Evolutionary conservation across 2,797 vertebrate genomes (phyloP).

Genomic region (Limnodromus scolopaceus): DNA sequence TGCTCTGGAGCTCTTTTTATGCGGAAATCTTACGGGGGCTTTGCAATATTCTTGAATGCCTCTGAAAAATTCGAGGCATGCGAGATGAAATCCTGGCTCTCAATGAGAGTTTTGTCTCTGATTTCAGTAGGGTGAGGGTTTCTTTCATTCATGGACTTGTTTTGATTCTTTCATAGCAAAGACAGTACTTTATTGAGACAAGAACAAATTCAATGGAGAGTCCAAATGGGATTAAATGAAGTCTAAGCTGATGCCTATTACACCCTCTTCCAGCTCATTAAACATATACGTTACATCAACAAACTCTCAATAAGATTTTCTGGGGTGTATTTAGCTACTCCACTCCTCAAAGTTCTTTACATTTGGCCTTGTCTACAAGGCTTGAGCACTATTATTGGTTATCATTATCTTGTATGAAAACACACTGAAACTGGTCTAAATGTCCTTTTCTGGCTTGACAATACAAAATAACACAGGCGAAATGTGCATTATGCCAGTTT

Average conservation of each 20-base stretch:
- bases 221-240: constrained; percentile 31
- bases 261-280: not conserved
- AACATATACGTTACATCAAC: not conserved
- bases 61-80: constrained; percentile 65
- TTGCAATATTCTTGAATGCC: constrained; percentile 33
- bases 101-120: constrained; percentile 51
- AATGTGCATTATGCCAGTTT: not conserved
- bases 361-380: not conserved
- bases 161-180: constrained; percentile 64
- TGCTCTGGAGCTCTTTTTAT: not conserved
- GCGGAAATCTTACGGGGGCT: not conserved
- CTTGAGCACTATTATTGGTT: not conserved
- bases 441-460: not conserved
- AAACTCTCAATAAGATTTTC: not conserved
- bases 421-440: not conserved
- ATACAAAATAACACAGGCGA: not conserved
- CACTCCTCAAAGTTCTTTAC: not conserved
- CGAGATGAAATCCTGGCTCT: constrained; percentile 44
- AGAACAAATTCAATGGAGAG: constrained; percentile 8
- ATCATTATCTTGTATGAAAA: not conserved
- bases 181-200: constrained; percentile 47
- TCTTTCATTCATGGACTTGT: constrained; percentile 48
- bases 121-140: constrained; percentile 22
- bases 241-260: not conserved
- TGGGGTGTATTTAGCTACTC: not conserved